These are phyloP conservation scores for Melanotaenia boesemani DNA, from an alignment of 2,797 vertebrate genomes.

Conservation along the genomic window DNA sequence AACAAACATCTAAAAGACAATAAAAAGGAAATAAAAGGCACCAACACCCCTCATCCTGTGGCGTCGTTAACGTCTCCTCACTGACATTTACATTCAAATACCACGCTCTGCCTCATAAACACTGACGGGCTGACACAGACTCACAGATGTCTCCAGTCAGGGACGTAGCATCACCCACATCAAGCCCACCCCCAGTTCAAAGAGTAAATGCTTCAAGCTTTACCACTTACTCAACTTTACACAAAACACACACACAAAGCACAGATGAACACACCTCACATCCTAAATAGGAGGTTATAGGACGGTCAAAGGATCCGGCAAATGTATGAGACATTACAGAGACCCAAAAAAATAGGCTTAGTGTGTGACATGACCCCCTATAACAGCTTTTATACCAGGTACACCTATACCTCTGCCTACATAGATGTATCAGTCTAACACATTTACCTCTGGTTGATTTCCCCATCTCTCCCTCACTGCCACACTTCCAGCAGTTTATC, in stretches of 20 bases:
- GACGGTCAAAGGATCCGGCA: slow-evolving; percentile 64
- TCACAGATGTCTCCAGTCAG: slow-evolving; percentile 31
- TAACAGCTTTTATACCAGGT: no score
- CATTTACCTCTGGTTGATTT: no score
- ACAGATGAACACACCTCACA: slow-evolving; percentile 1
- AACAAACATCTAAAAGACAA: slow-evolving; percentile 58
- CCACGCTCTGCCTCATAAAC: slow-evolving; percentile 50
- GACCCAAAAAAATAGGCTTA: no score
- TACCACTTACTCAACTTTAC: background rate
- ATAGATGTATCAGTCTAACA: no score
- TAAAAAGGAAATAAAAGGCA: slow-evolving; percentile 39
- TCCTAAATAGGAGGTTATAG: slow-evolving; percentile 10
- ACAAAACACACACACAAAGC: background rate
- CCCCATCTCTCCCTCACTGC: no score
- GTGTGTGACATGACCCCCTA: no score
- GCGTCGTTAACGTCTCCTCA: slow-evolving; percentile 45
- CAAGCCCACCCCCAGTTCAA: background rate
- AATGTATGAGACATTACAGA: slow-evolving; percentile 53
- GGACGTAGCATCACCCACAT: background rate
- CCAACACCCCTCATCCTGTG: slow-evolving; percentile 25
- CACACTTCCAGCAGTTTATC: no score
- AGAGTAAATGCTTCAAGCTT: background rate
- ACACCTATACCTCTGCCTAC: no score
- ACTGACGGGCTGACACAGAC: slow-evolving; percentile 4
- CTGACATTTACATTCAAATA: slow-evolving; percentile 65